Percentiles rank a stretch among this genome's conserved stretches.
Evolutionary conservation across 2,888 invertebrate species (phyloP).

Genomic region (Acleris holmiana): DNA sequence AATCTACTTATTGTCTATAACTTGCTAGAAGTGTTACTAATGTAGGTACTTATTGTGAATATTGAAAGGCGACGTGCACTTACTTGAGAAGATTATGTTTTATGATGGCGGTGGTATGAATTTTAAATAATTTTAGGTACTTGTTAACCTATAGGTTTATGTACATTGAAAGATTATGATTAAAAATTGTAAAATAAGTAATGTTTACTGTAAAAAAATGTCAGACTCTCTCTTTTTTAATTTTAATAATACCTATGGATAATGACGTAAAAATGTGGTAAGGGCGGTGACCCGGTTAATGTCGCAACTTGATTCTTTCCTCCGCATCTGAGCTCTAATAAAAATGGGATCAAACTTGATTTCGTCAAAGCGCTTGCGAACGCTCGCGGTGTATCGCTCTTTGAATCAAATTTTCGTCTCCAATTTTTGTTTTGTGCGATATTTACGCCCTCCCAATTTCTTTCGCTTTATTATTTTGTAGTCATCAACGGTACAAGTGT

Average conservation of each 20-base stretch:
- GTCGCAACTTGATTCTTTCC: conserved; percentile 40
- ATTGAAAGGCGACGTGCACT: neutral
- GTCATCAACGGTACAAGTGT: conserved; percentile 40
- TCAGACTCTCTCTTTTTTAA: no score
- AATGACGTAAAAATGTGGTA: conserved; percentile 3
- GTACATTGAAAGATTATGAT: no score
- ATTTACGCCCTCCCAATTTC: conserved; percentile 40
- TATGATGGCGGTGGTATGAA: neutral
- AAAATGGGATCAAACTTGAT: conserved; percentile 66
- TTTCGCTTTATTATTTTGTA: conserved; percentile 38
- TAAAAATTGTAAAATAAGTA: no score
- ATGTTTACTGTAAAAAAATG: no score
- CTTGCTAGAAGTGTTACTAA: conserved; percentile 54
- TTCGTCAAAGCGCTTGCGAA: conserved; percentile 55
- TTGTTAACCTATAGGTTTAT: no score
- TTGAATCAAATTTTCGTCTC: conserved; percentile 64
- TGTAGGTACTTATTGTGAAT: conserved; percentile 23
- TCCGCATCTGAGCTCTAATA: conserved; percentile 46
- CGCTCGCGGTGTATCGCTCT: conserved; percentile 62
- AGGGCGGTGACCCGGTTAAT: conserved; percentile 38
- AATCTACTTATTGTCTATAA: conserved; percentile 62
- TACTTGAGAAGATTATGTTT: no score
- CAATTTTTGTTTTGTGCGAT: conserved; percentile 39
- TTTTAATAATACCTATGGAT: no score
- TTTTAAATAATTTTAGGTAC: neutral